These are phyloP conservation scores for fruit fly (Drosophila melanogaster) DNA, from an alignment of 1,140 invertebrate species.

Conservation along the genomic window DNA sequence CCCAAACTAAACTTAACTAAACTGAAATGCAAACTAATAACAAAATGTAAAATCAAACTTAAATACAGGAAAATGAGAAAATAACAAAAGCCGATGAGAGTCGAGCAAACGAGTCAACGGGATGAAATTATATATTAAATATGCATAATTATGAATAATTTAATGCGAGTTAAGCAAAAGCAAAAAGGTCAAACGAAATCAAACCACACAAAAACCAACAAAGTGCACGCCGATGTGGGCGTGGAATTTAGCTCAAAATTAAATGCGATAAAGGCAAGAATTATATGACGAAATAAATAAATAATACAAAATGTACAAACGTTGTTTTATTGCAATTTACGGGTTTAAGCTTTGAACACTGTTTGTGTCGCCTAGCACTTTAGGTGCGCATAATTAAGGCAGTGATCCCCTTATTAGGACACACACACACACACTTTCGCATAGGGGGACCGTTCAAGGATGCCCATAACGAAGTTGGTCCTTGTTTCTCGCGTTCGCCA, in stretches of 20 bases:
- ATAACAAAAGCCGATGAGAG: slow-evolving; percentile 23
- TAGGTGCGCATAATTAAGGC: slow-evolving; percentile 60
- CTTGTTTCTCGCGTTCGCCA: slow-evolving; percentile 43
- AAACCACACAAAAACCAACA: slow-evolving; percentile 67
- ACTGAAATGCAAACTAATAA: slow-evolving; percentile 52
- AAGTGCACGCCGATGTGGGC: slow-evolving; percentile 57
- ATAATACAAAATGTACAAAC: slow-evolving; percentile 45
- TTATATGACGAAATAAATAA: slow-evolving; percentile 79
- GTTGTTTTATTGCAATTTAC: slow-evolving; percentile 7
- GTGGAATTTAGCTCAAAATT: slow-evolving; percentile 77
- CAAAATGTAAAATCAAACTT: slow-evolving; percentile 78
- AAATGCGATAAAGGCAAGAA: slow-evolving; percentile 72
- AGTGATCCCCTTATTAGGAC: slow-evolving; percentile 48
- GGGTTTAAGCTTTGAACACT: background rate
- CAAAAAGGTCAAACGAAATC: slow-evolving; percentile 64
- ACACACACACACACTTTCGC: slow-evolving; percentile 3
- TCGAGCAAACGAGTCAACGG: slow-evolving; percentile 36
- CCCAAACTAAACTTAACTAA: slow-evolving; percentile 41
- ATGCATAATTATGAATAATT: slow-evolving; percentile 70
- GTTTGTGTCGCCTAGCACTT: background rate
- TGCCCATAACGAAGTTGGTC: slow-evolving; percentile 36
- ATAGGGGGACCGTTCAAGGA: background rate
- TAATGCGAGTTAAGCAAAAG: slow-evolving; percentile 63
- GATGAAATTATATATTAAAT: slow-evolving; percentile 57
- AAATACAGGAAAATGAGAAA: slow-evolving; percentile 70